Percentiles rank a stretch among this genome's conserved stretches.
Evolutionary conservation across 2,888 invertebrate genomes (phyloP).

Genomic region (Mechanitis mazaeus): DNA sequence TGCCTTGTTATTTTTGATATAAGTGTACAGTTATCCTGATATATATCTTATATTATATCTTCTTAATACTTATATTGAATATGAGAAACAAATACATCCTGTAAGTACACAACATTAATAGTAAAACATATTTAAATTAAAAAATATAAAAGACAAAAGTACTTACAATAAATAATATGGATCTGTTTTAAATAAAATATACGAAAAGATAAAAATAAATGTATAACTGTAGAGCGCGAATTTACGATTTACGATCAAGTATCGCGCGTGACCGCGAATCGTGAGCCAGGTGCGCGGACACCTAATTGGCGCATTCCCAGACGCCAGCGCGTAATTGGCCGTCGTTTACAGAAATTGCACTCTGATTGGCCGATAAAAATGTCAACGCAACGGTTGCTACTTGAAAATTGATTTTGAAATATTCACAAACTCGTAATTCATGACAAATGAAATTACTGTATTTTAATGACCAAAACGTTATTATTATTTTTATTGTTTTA

Average conservation of each 20-base stretch:
- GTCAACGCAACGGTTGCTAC: slow-evolving; percentile 36
- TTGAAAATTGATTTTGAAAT: slow-evolving; percentile 8
- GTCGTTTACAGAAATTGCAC: slow-evolving; percentile 63
- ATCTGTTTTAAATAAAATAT: not conserved
- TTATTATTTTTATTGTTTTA: no score
- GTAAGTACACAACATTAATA: no score
- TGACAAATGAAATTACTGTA: no score
- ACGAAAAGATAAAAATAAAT: slow-evolving; percentile 7
- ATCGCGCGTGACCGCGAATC: slow-evolving; percentile 62
- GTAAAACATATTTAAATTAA: no score
- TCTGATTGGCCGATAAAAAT: slow-evolving; percentile 59
- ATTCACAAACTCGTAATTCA: not conserved
- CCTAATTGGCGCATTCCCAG: slow-evolving; percentile 68
- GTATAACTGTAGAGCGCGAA: slow-evolving; percentile 35
- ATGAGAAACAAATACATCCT: no score
- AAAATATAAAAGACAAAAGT: not conserved
- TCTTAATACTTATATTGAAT: no score
- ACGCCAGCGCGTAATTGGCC: slow-evolving; percentile 68
- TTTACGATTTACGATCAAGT: slow-evolving; percentile 52
- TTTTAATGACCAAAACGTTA: no score
- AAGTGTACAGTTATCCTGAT: no score
- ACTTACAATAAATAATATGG: not conserved
- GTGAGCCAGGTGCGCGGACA: slow-evolving; percentile 68
- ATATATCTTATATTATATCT: no score
- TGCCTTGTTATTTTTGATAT: no score